These are phyloP conservation scores for Ceyx cyanopectus DNA, from an alignment of 2,113 vertebrate genomes.

Conservation along the genomic window DNA sequence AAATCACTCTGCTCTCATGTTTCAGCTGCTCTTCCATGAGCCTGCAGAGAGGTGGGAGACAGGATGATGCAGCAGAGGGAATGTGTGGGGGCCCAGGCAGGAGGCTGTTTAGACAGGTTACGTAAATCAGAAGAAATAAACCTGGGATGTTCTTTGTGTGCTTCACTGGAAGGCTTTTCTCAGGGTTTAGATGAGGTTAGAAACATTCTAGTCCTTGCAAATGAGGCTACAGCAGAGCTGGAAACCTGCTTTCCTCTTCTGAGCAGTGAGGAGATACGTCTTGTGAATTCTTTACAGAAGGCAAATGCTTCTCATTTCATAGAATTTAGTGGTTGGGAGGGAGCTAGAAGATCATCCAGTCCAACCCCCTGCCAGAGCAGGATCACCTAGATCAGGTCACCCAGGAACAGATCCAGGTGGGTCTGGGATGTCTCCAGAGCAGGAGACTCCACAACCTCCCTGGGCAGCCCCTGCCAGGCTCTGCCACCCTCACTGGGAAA, in stretches of 20 bases:
- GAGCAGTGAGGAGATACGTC: not conserved
- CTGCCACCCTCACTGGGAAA: no score
- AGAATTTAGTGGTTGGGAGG: no score
- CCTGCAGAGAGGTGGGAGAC: conserved; percentile 33
- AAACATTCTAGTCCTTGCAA: not conserved
- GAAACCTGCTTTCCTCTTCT: not conserved
- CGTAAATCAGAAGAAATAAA: not conserved
- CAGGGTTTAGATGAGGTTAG: not conserved
- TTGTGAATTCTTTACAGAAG: not conserved
- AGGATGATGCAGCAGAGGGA: not conserved
- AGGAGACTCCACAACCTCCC: no score
- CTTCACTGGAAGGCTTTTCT: not conserved
- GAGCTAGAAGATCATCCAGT: no score
- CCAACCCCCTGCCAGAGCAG: no score
- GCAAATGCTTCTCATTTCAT: not conserved
- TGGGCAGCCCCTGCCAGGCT: no score
- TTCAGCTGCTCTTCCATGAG: conserved; percentile 22
- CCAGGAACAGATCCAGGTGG: no score
- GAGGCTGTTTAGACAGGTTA: not conserved
- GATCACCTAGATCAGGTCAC: no score
- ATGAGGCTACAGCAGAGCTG: not conserved
- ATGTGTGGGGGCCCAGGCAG: not conserved
- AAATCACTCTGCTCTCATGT: not conserved
- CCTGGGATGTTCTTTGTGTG: not conserved
- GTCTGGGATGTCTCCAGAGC: no score